These are phyloP conservation scores for Andrena marginata DNA, from an alignment of 2,888 invertebrate genomes.

Conservation along the genomic window DNA sequence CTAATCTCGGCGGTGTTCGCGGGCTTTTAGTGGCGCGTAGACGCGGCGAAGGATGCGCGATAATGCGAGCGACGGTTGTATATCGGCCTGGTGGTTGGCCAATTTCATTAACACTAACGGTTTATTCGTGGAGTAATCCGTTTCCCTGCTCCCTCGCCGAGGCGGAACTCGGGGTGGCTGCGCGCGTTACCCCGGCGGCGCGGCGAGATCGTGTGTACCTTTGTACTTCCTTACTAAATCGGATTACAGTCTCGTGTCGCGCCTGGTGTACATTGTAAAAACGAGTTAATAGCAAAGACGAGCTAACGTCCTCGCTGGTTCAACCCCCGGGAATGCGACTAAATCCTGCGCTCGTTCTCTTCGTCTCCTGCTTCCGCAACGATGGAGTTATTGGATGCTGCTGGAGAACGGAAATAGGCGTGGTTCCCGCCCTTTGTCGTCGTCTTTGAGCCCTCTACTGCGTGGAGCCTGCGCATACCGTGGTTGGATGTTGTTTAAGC, in stretches of 20 bases:
- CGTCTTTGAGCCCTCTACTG: background rate
- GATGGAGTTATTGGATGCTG: slow-evolving; percentile 10
- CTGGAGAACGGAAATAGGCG: background rate
- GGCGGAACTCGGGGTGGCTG: background rate
- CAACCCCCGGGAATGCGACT: background rate
- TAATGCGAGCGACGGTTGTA: slow-evolving; percentile 33
- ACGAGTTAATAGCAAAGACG: slow-evolving; percentile 56
- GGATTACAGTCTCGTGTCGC: slow-evolving; percentile 59
- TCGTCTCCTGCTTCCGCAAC: slow-evolving; percentile 18
- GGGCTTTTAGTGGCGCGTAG: slow-evolving; percentile 42
- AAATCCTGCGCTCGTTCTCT: slow-evolving; percentile 29
- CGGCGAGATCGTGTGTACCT: slow-evolving; percentile 47
- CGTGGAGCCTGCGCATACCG: too few species aligned
- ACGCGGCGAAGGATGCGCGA: slow-evolving; percentile 8
- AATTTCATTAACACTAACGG: slow-evolving; percentile 56
- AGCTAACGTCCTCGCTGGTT: slow-evolving; percentile 24
- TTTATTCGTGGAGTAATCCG: slow-evolving; percentile 49
- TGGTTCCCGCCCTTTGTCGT: background rate
- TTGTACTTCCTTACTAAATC: slow-evolving; percentile 60
- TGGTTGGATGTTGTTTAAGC: too few species aligned
- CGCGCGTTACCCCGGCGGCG: background rate
- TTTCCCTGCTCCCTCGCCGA: slow-evolving; percentile 1
- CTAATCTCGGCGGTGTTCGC: slow-evolving; percentile 63
- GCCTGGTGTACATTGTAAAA: slow-evolving; percentile 50
- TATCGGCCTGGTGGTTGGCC: slow-evolving; percentile 25